These are phyloP conservation scores for Hoplostethus mediterraneus DNA, from an alignment of 2,797 vertebrate species.

Conservation along the genomic window DNA sequence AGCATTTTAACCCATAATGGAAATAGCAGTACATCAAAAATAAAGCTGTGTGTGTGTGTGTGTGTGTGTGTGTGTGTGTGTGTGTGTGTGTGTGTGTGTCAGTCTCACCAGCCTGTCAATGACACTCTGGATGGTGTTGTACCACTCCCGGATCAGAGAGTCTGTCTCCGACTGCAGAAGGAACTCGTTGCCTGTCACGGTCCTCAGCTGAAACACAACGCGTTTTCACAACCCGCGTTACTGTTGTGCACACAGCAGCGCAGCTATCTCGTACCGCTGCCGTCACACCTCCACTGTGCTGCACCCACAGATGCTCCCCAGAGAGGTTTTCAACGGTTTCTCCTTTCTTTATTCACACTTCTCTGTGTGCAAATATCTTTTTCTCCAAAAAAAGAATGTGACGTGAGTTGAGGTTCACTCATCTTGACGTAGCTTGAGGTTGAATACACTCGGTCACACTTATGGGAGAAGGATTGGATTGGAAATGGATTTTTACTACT, in stretches of 20 bases:
- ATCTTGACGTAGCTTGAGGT: not conserved
- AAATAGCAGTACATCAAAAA: too few relatives aligned
- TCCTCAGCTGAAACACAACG: constrained; percentile 86
- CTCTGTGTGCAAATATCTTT: constrained; percentile 3
- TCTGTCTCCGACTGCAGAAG: constrained; percentile 93
- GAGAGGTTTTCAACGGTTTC: not conserved
- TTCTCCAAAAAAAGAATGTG: not conserved
- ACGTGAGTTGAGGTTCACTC: not conserved
- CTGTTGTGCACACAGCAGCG: not conserved
- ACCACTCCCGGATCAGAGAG: constrained; percentile 90
- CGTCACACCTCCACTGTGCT: constrained; percentile 1
- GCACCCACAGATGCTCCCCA: not conserved
- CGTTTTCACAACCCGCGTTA: constrained; percentile 3
- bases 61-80: constrained; percentile 11
- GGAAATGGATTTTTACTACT: not conserved
- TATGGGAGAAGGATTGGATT: not conserved
- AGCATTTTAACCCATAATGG: not conserved
- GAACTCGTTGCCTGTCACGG: constrained; percentile 93
- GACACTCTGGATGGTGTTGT: constrained; percentile 87
- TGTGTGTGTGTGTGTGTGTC: constrained; percentile 11
- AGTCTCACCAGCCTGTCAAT: constrained; percentile 89
- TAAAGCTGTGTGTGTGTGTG: not conserved
- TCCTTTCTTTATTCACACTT: fast-evolving
- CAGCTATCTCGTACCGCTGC: not conserved
- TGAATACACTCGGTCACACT: not conserved